Conservation (phyloP, 1,140 invertebrate species). For the Schmidtea mediterranea region DNA sequence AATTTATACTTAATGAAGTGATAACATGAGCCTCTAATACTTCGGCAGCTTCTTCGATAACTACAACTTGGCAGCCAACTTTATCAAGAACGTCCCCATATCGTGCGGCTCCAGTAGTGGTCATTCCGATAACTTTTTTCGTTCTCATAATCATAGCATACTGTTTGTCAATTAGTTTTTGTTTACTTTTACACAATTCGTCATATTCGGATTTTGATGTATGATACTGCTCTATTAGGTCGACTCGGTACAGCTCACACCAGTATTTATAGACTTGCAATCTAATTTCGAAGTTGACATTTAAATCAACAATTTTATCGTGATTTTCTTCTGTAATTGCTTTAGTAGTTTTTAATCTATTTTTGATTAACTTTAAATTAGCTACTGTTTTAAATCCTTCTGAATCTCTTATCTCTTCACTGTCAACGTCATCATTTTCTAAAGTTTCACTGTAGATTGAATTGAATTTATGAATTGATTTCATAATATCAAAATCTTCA, state of each 20-base stretch:
- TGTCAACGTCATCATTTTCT: constrained; percentile 4
- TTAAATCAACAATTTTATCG: too few relatives aligned
- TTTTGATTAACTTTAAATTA: constrained; percentile 1
- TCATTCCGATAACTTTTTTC: constrained; percentile 17
- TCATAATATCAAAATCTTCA: too few relatives aligned
- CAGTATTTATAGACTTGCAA: constrained; percentile 21
- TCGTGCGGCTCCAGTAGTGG: constrained; percentile 19
- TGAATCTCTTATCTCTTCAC: constrained; percentile 6
- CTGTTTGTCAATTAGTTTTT: not conserved
- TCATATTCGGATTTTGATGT: constrained; percentile 9
- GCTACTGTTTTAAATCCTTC: constrained; percentile 8
- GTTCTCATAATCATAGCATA: too few relatives aligned
- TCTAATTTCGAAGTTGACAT: constrained; percentile 12
- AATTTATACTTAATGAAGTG: constrained; percentile 33
- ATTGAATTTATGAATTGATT: not conserved
- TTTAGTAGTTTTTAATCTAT: not conserved
- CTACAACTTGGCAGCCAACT: constrained; percentile 14
- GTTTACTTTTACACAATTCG: not conserved
- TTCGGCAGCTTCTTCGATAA: constrained; percentile 25
- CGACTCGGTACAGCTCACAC: constrained; percentile 10
- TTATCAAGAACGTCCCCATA: constrained; percentile 12
- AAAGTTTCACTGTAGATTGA: constrained; percentile 8
- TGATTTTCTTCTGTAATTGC: too few relatives aligned
- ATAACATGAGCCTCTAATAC: constrained; percentile 23
- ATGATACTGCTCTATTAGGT: constrained; percentile 9